Evolutionary conservation across 2,797 vertebrate species (phyloP).

Genomic region (Gastrophryne carolinensis): DNA sequence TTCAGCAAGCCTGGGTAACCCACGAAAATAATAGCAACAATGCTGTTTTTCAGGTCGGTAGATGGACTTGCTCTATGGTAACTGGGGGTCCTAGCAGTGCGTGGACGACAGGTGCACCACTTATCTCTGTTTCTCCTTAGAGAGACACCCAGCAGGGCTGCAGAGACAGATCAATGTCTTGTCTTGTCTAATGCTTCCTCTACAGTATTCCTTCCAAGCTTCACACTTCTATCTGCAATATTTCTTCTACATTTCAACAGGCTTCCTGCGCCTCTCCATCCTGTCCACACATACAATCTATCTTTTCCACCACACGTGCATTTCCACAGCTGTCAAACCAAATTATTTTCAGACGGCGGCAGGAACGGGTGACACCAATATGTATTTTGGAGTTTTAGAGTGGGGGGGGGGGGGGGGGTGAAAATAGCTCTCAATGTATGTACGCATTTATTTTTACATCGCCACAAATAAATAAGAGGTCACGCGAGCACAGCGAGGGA

Average conservation of each 20-base stretch:
- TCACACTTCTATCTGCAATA: background rate
- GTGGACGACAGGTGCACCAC: background rate
- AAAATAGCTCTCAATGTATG: background rate
- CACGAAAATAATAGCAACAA: too few species aligned
- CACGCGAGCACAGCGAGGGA: background rate
- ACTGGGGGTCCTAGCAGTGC: background rate
- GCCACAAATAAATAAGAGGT: background rate
- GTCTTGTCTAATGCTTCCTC: background rate
- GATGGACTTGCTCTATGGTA: background rate
- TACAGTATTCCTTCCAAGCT: background rate
- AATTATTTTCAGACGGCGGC: constrained; percentile 20
- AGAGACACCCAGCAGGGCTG: background rate
- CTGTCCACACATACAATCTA: background rate
- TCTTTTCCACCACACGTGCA: background rate
- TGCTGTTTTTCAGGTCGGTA: too few species aligned
- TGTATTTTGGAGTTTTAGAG: constrained; percentile 15
- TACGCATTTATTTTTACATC: background rate
- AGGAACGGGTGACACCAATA: constrained; percentile 48
- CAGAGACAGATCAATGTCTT: background rate
- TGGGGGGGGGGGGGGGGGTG: constrained; percentile 32
- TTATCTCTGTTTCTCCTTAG: background rate
- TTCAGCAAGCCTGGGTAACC: too few species aligned
- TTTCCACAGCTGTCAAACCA: constrained; percentile 14
- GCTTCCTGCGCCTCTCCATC: background rate
- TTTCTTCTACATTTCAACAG: constrained; percentile 12